Evolutionary conservation across 1,140 invertebrate species (phyloP).

Genomic region (Bombus sylvicola): DNA sequence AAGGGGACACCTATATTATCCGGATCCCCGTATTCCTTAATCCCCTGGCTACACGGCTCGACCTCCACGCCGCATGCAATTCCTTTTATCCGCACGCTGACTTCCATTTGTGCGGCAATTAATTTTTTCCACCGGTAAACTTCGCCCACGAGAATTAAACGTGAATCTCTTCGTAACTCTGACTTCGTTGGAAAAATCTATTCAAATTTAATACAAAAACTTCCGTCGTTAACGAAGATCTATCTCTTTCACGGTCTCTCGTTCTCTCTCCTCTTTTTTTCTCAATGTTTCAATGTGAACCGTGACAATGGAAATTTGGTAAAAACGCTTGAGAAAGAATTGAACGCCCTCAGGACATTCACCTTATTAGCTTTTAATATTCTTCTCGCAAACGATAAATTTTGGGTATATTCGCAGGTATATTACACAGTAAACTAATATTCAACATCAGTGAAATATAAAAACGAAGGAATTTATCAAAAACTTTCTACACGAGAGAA

Average conservation of each 20-base stretch:
- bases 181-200: background rate
- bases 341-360: too few relatives aligned
- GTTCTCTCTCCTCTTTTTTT: too few relatives aligned
- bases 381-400: too few relatives aligned
- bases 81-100: conserved; percentile 41
- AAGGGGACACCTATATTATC: conserved; percentile 54
- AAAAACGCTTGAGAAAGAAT: too few relatives aligned
- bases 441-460: too few relatives aligned
- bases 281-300: background rate
- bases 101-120: conserved; percentile 36
- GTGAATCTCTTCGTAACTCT: background rate
- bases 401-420: background rate
- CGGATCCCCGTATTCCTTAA: conserved; percentile 31
- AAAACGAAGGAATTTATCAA: too few relatives aligned
- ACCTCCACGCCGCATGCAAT: conserved; percentile 24
- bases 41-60: conserved; percentile 42
- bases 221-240: background rate
- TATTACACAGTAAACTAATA: too few relatives aligned
- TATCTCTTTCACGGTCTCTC: background rate
- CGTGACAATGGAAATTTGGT: background rate
- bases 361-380: too few relatives aligned
- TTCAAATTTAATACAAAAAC: background rate
- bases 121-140: conserved; percentile 25
- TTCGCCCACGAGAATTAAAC: background rate
- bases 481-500: too few relatives aligned